Base-by-base conservation (phyloP, 2,888 invertebrate species). In the Stictocephala bisonia region DNA sequence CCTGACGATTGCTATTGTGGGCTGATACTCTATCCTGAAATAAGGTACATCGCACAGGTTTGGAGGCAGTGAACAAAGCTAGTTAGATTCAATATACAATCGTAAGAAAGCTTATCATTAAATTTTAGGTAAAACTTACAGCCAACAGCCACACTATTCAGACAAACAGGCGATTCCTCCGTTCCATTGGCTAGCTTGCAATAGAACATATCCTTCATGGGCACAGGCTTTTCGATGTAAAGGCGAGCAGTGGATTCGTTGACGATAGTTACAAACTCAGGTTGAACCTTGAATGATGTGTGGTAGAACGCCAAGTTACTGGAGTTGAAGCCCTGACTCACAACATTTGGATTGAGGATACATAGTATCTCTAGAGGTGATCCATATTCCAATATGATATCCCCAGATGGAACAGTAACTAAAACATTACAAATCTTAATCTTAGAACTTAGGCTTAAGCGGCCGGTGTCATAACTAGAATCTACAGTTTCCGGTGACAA, bases 181-280 rank as follows among this genome's bases (percentile, higher is more conserved):
- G 41, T 72, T 76, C 85, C 66, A 80, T 72, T 53, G 41, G 29
- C 84, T 75, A 60, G 81, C 75, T 73, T 80, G 81, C 92, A 92
- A 77, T 86, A 86, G 80, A 88, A 90, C 77, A 86, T 84, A 72
- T 83, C 84, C 7, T 84, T 81, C 72, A 87, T 86, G 74, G 86
- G 86, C 20, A 87, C 84, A 68, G 89, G 89, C 74, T 86, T 84
- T 73, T 86, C 84, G 11, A 89, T 85, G 78, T 85, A 86, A 75
- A 91, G 82, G 77, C 85, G 85, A 75, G 90, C 87, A 9, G 90
- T 89, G 2, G 91, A 90, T 20, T 85, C 84, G 81, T 92, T 92
- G 29, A 91, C 78, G 70, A 88, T 84, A 53, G 84, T 85, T 18
- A 89, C 85, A 75, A 83, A 85, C 79, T 86, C 84, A 3, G 80